Base-by-base conservation (phyloP, 2,888 invertebrate genomes). In the Spilarctia lutea region DNA sequence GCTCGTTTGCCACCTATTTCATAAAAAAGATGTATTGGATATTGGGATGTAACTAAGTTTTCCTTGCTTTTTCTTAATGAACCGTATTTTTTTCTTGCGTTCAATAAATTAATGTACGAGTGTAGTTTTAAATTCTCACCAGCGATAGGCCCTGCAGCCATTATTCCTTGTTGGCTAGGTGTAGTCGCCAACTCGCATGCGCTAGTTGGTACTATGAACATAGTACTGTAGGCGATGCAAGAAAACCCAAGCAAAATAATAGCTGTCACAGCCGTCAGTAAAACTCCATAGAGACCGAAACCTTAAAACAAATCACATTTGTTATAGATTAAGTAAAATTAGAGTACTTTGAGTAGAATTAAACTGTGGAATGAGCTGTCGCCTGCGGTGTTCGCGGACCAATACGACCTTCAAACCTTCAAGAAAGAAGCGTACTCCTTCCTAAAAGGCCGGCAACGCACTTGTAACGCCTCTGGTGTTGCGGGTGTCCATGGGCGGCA, bases 181-280 rank as follows among this genome's bases (percentile, higher is more conserved):
- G 91, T 93, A 90, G 89, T 95, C 80, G 79, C 87, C 83, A 92
- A 88, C 86, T 96, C 96, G 79, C 94, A 94, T 24, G 93, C 93
- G 75, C 94, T 93, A 35, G 92, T 88, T 0, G 94, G 93, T 10
- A 94, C 88, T 33, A 94, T 87, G 74, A 94, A 91, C 48, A 90
- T 90, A 77, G 85, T 90, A 30, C 89, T 88, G 71, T 89, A 94
- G 3, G 88, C 86, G 42, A 92, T 84, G 81, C 91, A 92, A 0
- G 84, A 91, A 76, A 90, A 91, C 0, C 92, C 85, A 20, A 94
- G 87, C 66, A 93, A 89, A 13, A 85, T 75, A 8, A 90, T 65
- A 0, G 93, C 92, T 3, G 89, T 78, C 48, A 92, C 68, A 3
- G 79, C 52, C 0, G 86, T 86, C 73, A 91, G 76, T 13, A 90